Conservation (phyloP, 1,140 invertebrate species). For the Armadillidium nasatum region DNA sequence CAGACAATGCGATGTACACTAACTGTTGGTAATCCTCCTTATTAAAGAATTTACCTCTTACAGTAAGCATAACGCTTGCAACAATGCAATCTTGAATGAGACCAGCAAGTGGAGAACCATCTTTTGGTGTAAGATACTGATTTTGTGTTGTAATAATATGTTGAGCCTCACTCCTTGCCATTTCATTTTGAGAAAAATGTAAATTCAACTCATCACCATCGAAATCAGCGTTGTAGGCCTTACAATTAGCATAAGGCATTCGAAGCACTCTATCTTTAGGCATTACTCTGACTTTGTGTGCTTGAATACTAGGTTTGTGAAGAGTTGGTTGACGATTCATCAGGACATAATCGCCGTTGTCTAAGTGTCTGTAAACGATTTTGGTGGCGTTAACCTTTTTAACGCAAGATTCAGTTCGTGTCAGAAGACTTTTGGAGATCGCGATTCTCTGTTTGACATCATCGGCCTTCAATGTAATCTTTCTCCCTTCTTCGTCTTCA, state of each 20-base stretch:
- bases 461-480: slow-evolving; percentile 52
- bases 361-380: slow-evolving; percentile 82
- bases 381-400: slow-evolving; percentile 46
- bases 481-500: slow-evolving; percentile 71
- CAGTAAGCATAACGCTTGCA: slow-evolving; percentile 79
- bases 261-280: slow-evolving; percentile 90
- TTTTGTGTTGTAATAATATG: slow-evolving; percentile 59
- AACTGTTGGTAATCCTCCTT: slow-evolving; percentile 85
- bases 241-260: slow-evolving; percentile 98
- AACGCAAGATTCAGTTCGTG: slow-evolving; percentile 54
- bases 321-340: slow-evolving; percentile 96
- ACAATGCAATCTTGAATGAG: slow-evolving; percentile 99
- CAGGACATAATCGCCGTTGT: slow-evolving; percentile 88
- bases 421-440: slow-evolving; percentile 73
- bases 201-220: slow-evolving; percentile 99
- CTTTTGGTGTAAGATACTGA: slow-evolving; percentile 96
- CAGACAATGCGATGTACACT: slow-evolving; percentile 75
- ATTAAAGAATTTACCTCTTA: slow-evolving; percentile 81
- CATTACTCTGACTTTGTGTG: slow-evolving; percentile 84
- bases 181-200: slow-evolving; percentile 92
- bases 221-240: slow-evolving; percentile 99
- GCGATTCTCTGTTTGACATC: slow-evolving; percentile 55
- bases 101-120: slow-evolving; percentile 94
- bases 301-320: slow-evolving; percentile 97
- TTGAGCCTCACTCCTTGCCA: slow-evolving; percentile 67